These are phyloP conservation scores for Stichodactyla mertensii DNA, from an alignment of 64 coral and sea anemone genomes.

Conservation along the genomic window DNA sequence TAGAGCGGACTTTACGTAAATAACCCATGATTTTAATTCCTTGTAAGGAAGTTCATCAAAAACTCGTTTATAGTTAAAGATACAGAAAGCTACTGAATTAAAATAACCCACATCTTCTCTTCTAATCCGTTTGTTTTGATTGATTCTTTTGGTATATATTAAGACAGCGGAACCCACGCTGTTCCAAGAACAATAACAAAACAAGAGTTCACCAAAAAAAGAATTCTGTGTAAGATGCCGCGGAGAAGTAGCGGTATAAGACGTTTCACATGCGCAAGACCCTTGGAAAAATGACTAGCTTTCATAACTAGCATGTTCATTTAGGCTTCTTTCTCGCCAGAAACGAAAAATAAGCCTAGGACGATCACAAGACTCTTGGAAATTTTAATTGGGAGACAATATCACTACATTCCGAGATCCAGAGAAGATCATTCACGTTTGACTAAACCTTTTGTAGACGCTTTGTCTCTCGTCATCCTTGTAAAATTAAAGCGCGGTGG, in stretches of 20 bases:
- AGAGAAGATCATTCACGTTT: slow-evolving; percentile 8
- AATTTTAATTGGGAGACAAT: not conserved
- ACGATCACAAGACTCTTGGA: not conserved
- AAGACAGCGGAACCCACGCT: slow-evolving; percentile 3
- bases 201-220: not conserved
- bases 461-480: not conserved
- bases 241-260: slow-evolving; percentile 50
- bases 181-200: not conserved
- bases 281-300: not conserved
- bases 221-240: not conserved
- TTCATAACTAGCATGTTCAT: not conserved
- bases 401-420: not conserved
- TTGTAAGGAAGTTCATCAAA: slow-evolving; percentile 13
- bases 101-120: not conserved
- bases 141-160: not conserved
- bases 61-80: not conserved
- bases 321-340: not conserved
- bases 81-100: not conserved
- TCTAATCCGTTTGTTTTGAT: slow-evolving; percentile 14
- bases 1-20: not conserved
- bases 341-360: not conserved
- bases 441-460: slow-evolving; percentile 11
- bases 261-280: slow-evolving; percentile 31
- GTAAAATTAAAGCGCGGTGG: slow-evolving; percentile 6
- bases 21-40: not conserved